Evolutionary conservation across 1,140 invertebrate species (phyloP).

Genomic region (Lasioglossum baleicum): DNA sequence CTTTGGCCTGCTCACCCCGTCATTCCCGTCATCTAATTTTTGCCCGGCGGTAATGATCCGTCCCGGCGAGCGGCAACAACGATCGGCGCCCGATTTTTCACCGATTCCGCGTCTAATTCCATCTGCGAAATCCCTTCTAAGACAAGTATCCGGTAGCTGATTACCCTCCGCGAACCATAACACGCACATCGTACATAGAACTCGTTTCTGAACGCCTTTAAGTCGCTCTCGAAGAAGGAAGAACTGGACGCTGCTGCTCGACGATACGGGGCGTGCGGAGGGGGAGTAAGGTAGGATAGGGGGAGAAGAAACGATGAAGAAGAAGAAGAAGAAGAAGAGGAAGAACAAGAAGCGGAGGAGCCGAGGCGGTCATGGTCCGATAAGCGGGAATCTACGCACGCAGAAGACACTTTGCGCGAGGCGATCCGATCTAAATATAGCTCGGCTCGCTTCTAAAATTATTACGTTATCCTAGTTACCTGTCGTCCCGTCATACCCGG

Average conservation of each 20-base stretch:
- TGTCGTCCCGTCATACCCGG: constrained; percentile 13
- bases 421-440: constrained; percentile 71
- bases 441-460: constrained; percentile 59
- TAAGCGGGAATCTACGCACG: constrained; percentile 64
- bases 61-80: neutral
- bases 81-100: constrained; percentile 31
- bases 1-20: neutral
- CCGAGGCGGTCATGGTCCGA: constrained; percentile 68
- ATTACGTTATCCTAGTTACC: constrained; percentile 61
- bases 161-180: constrained; percentile 61
- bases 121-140: constrained; percentile 36
- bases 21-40: constrained; percentile 24
- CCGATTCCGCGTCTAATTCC: constrained; percentile 54
- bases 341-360: neutral
- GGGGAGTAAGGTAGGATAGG: neutral
- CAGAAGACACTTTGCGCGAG: constrained; percentile 62
- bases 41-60: constrained; percentile 11
- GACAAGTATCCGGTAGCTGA: constrained; percentile 61
- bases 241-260: neutral
- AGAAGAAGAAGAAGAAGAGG: constrained; percentile 10
- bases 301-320: constrained; percentile 12
- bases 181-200: constrained; percentile 53
- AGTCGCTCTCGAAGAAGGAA: neutral
- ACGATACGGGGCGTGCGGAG: neutral
- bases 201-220: constrained; percentile 28